These are phyloP conservation scores for Chrysomallon squamiferum DNA, from an alignment of 1,140 invertebrate genomes.

Conservation along the genomic window DNA sequence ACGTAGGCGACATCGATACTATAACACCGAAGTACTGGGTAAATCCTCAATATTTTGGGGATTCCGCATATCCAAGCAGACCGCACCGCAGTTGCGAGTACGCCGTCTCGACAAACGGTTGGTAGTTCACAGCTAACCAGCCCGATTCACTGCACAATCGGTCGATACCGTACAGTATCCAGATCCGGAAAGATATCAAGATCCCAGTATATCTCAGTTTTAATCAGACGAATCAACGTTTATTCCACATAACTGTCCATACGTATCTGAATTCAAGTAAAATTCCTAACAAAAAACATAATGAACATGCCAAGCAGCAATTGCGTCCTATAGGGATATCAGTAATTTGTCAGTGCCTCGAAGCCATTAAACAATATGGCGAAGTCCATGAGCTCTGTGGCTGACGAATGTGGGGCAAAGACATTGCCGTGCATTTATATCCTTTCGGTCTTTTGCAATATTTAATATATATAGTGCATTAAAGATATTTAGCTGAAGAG, in stretches of 20 bases:
- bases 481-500: background rate
- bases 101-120: slow-evolving; percentile 28
- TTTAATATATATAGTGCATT: background rate
- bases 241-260: slow-evolving; percentile 49
- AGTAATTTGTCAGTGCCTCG: slow-evolving; percentile 39
- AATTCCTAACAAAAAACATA: slow-evolving; percentile 61
- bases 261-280: slow-evolving; percentile 47
- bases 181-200: slow-evolving; percentile 23
- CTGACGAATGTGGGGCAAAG: background rate
- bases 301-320: slow-evolving; percentile 59
- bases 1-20: slow-evolving; percentile 46
- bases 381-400: slow-evolving; percentile 21
- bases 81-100: slow-evolving; percentile 36
- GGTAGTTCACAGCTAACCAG: slow-evolving; percentile 27
- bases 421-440: background rate
- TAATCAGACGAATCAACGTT: slow-evolving; percentile 24
- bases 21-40: slow-evolving; percentile 49
- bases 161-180: slow-evolving; percentile 17
- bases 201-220: slow-evolving; percentile 30
- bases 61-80: slow-evolving; percentile 46
- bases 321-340: slow-evolving; percentile 52
- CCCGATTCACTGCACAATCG: slow-evolving; percentile 21
- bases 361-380: slow-evolving; percentile 56
- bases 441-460: background rate
- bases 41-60: slow-evolving; percentile 56